These are phyloP conservation scores for Onchidella celtica DNA, from an alignment of 2,888 invertebrate genomes.

Conservation along the genomic window DNA sequence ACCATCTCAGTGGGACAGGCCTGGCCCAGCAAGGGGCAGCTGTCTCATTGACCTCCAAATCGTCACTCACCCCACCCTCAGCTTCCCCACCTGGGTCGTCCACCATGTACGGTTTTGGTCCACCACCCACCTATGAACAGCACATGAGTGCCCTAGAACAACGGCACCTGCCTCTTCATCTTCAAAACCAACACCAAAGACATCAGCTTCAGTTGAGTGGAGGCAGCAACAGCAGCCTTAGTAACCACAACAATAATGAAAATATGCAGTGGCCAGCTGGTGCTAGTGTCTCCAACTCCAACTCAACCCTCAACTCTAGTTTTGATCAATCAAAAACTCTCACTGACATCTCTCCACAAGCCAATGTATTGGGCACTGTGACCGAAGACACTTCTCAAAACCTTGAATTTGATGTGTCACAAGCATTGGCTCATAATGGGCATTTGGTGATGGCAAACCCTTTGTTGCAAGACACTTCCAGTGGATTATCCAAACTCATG, in stretches of 20 bases:
- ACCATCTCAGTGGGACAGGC: background rate
- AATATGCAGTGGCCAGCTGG: background rate
- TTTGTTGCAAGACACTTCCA: background rate
- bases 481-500: background rate
- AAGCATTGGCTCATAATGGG: too few species aligned
- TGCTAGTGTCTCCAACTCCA: background rate
- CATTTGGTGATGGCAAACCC: background rate
- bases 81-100: slow-evolving; percentile 84
- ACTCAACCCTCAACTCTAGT: slow-evolving; percentile 4
- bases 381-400: background rate
- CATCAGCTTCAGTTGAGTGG: background rate
- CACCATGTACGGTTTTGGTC: slow-evolving; percentile 82
- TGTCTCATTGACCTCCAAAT: slow-evolving; percentile 63
- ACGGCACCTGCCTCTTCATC: slow-evolving; percentile 50
- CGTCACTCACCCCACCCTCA: slow-evolving; percentile 87
- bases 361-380: background rate
- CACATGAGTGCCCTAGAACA: slow-evolving; percentile 71
- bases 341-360: slow-evolving; percentile 20
- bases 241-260: background rate
- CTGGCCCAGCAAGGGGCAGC: slow-evolving; percentile 47
- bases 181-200: slow-evolving; percentile 23
- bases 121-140: slow-evolving; percentile 85
- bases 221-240: background rate
- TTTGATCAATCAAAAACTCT: slow-evolving; percentile 16
- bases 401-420: background rate